Evolutionary conservation across 2,888 invertebrate genomes (phyloP), one percentile per base, ranked within the genome.

Genomic region (Tridacna crocea): DNA sequence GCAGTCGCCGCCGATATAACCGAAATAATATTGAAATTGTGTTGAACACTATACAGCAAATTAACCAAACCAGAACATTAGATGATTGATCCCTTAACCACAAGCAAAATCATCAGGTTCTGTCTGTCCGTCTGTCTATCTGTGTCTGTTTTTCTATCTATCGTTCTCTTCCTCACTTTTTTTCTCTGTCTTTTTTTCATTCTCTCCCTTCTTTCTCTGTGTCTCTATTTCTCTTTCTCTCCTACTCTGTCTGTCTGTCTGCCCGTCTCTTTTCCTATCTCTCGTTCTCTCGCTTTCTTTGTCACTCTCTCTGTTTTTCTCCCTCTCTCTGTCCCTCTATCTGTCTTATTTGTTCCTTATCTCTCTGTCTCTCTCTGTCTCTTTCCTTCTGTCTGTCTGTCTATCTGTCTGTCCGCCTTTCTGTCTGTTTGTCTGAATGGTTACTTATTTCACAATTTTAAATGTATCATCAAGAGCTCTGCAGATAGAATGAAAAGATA

Each of bases 41-140:
- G n/a, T n/a, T n/a, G n/a, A n/a, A n/a, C n/a, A n/a, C n/a, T n/a
- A n/a, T n/a, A n/a, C n/a, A n/a, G n/a, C n/a, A n/a, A n/a, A n/a
- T n/a, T n/a, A n/a, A n/a, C n/a, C n/a, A n/a, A n/a, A n/a, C n/a
- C n/a, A n/a, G n/a, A n/a, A n/a, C n/a, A n/a, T n/a, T n/a, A n/a
- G n/a, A n/a, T n/a, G n/a, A n/a, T n/a, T n/a, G n/a, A n/a, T n/a
- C n/a, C n/a, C n/a, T n/a, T n/a, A n/a, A n/a, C n/a, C n/a, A n/a
- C n/a, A n/a, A n/a, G n/a, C n/a, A n/a, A n/a, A n/a, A n/a, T n/a
- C n/a, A n/a, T n/a, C n/a, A 51, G 55, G 22, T 55, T 73, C 72
- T 73, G 72, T 73, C 72, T 73, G 72, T 58, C 58, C 55, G 72
- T 58, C 55, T 73, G 55, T 58, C 55, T 73, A 58, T 58, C 72